Evolutionary conservation across 2,888 invertebrate genomes (phyloP).

Genomic region (Alsophila aescularia): DNA sequence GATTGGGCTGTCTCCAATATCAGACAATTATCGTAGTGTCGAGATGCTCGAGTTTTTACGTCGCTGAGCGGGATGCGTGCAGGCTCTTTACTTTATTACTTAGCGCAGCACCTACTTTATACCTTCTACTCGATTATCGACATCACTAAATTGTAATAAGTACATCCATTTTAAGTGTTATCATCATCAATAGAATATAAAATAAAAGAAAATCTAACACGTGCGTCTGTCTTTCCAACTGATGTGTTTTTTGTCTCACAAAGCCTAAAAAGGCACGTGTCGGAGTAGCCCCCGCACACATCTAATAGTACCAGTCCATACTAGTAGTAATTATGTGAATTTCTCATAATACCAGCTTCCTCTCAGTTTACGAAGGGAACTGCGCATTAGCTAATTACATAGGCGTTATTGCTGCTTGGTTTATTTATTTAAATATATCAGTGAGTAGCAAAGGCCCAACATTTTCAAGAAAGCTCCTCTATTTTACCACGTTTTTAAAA

Average conservation of each 20-base stretch:
- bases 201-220: too few species aligned
- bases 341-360: background rate
- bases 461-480: too few species aligned
- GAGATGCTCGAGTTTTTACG: constrained; percentile 2
- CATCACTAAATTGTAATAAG: too few species aligned
- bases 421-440: background rate
- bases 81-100: too few species aligned
- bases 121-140: too few species aligned
- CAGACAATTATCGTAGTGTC: constrained; percentile 6
- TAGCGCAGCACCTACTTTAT: too few species aligned
- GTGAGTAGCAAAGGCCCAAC: too few species aligned
- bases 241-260: background rate
- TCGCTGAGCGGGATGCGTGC: too few species aligned
- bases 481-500: too few species aligned
- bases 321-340: constrained; percentile 9
- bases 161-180: too few species aligned
- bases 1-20: background rate
- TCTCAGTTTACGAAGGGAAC: constrained; percentile 11
- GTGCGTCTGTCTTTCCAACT: too few species aligned
- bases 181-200: too few species aligned
- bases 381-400: constrained; percentile 9
- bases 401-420: constrained; percentile 1
- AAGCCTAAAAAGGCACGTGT: constrained; percentile 3
- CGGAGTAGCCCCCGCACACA: background rate
- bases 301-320: background rate